Percentiles rank a stretch among this genome's conserved stretches.
phyloP scores from a whole-genome alignment of 2,797 vertebrate species.

The Sebastes iracundus region DNA sequence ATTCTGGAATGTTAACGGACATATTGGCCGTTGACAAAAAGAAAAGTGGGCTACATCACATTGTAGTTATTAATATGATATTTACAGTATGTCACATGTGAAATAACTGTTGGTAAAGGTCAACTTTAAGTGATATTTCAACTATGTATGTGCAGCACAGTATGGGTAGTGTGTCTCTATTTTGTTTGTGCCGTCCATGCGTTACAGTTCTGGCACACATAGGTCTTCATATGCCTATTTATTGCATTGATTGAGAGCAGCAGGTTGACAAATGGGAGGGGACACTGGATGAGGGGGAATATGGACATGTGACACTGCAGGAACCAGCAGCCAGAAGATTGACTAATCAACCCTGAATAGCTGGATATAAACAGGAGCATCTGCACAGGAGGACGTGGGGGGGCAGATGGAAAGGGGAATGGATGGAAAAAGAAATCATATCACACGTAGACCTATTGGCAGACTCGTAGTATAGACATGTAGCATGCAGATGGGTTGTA shows the following conservation, averaged over 20 bases:
- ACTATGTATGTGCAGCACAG: background rate
- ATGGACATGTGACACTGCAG: background rate
- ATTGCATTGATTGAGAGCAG: slow-evolving; percentile 21
- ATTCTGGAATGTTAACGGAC: too few species aligned
- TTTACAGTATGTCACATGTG: background rate
- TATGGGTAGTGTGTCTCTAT: background rate
- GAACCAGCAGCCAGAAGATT: background rate
- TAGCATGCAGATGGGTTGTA: background rate
- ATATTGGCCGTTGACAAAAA: too few species aligned
- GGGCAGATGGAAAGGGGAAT: background rate
- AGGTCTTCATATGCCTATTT: background rate
- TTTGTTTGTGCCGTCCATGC: background rate
- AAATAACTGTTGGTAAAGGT: background rate
- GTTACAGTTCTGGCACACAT: background rate
- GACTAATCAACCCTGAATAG: background rate
- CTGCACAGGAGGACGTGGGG: background rate
- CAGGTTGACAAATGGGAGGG: background rate
- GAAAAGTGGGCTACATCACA: background rate
- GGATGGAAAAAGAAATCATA: background rate
- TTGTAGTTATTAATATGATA: background rate
- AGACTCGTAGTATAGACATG: background rate
- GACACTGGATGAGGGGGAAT: background rate
- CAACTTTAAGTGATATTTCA: background rate
- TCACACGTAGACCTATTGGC: background rate
- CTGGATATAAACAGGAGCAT: slow-evolving; percentile 6